Evolutionary conservation across 1,140 invertebrate species (phyloP).

Genomic region (Drosophila nebulosa): DNA sequence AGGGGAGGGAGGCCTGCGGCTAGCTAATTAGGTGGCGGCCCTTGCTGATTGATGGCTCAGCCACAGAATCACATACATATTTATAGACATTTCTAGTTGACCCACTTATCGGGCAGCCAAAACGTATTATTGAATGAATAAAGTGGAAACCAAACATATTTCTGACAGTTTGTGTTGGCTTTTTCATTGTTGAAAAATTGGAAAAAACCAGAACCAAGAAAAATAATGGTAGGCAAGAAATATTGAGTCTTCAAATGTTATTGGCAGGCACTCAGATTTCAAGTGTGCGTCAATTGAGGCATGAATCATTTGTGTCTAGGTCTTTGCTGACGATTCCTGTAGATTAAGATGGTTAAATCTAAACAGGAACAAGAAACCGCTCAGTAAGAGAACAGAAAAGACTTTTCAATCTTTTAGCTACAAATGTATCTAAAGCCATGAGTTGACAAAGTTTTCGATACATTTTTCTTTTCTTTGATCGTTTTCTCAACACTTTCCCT

Average conservation of each 20-base stretch:
- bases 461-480: conserved; percentile 5
- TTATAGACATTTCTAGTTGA: conserved; percentile 36
- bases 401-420: too few species aligned
- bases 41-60: conserved; percentile 60
- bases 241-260: conserved; percentile 29
- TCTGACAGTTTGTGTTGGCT: conserved; percentile 28
- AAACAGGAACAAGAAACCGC: too few species aligned
- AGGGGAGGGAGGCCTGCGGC: conserved; percentile 15
- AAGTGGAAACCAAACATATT: conserved; percentile 26
- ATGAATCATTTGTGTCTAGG: conserved; percentile 34
- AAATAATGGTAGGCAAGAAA: not conserved
- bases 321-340: not conserved
- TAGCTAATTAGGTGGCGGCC: conserved; percentile 62
- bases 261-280: conserved; percentile 65
- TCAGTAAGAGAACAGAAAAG: too few species aligned
- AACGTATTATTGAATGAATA: conserved; percentile 62
- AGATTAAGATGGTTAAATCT: not conserved
- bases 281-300: conserved; percentile 60
- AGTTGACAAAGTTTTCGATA: conserved; percentile 7
- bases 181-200: conserved; percentile 5
- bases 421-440: not conserved
- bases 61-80: conserved; percentile 4
- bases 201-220: conserved; percentile 13
- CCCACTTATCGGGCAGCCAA: conserved; percentile 57
- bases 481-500: conserved; percentile 31